Evolutionary conservation across 2,113 vertebrate genomes (phyloP).

Genomic region (Bombycilla garrulus): DNA sequence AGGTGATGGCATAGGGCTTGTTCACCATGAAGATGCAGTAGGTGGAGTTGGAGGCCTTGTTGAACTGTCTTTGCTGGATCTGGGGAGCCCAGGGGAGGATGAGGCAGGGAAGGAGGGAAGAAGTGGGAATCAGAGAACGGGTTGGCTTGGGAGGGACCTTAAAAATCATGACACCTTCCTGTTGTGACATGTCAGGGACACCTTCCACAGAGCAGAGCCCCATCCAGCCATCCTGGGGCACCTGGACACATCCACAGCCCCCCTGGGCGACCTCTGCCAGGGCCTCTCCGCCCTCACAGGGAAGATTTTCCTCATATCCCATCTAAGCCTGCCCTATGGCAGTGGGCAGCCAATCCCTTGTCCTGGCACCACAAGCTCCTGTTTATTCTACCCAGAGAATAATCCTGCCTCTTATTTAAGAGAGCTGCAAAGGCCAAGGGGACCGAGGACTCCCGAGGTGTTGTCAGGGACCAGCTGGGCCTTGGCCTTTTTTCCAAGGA

Average conservation of each 20-base stretch:
- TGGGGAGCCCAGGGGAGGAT: constrained; percentile 21
- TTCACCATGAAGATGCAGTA: constrained; percentile 99
- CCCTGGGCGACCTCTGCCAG: background rate
- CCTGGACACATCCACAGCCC: background rate
- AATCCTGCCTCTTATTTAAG: background rate
- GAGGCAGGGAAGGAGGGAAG: background rate
- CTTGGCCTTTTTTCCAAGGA: background rate
- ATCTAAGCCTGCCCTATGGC: background rate
- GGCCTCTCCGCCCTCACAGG: background rate
- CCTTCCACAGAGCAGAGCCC: background rate
- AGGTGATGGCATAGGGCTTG: constrained; percentile 96
- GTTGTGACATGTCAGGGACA: background rate
- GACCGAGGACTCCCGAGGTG: background rate
- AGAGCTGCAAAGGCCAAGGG: background rate
- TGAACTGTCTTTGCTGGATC: constrained; percentile 88
- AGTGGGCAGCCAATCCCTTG: background rate
- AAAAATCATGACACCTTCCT: background rate
- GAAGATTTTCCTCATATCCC: background rate
- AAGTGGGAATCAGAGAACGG: background rate
- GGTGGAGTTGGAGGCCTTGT: constrained; percentile 85
- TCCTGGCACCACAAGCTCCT: background rate
- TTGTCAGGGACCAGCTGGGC: background rate
- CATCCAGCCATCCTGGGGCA: background rate
- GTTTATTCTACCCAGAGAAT: background rate
- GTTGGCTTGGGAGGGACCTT: background rate